Conservation (phyloP, 2,888 invertebrate genomes). For the Hirudinaria manillensis region DNA sequence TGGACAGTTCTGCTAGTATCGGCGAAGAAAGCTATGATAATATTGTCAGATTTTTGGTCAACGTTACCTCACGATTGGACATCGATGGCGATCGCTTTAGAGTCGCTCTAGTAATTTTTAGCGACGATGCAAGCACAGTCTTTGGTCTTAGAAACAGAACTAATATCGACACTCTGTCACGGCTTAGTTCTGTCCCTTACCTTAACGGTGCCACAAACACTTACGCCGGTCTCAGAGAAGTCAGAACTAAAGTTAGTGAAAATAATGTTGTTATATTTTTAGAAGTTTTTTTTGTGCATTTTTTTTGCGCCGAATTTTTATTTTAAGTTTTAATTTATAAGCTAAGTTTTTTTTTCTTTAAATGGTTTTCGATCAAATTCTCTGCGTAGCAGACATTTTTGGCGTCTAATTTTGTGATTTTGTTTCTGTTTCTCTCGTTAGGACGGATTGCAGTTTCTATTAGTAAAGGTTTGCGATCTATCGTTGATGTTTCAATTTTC, state of each 20-base stretch:
- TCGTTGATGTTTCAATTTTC: too few relatives aligned
- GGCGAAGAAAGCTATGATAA: conserved; percentile 34
- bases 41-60: conserved; percentile 33
- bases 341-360: too few relatives aligned
- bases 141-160: conserved; percentile 33
- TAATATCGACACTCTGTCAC: conserved; percentile 28
- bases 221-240: conserved; percentile 31
- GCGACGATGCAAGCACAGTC: conserved; percentile 25
- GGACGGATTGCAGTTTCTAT: too few relatives aligned
- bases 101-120: conserved; percentile 37
- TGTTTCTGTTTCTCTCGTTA: too few relatives aligned
- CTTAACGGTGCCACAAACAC: conserved; percentile 35
- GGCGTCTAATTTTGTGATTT: too few relatives aligned
- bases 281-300: background rate
- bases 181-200: conserved; percentile 33
- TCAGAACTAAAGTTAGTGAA: conserved; percentile 31
- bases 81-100: conserved; percentile 34
- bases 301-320: background rate
- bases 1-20: conserved; percentile 39
- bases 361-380: too few relatives aligned
- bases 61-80: conserved; percentile 35
- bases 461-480: too few relatives aligned
- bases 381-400: too few relatives aligned
- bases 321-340: too few relatives aligned
- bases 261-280: background rate